phyloP scores from a whole-genome alignment of 2,797 vertebrate genomes.

The Thripadectes ignobilis region DNA sequence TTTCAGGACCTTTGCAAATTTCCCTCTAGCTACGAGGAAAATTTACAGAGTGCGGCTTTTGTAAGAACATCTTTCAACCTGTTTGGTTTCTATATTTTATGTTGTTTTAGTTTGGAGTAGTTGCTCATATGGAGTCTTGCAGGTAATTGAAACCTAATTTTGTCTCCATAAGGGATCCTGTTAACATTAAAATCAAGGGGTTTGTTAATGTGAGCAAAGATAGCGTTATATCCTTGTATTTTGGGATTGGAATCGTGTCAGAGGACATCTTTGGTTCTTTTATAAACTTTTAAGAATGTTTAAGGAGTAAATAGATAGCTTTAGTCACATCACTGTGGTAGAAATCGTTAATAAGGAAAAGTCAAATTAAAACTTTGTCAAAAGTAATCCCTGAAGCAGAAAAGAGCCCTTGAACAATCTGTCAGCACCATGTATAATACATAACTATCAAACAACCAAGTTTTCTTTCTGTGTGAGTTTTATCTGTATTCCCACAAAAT shows the following conservation, averaged over 20 bases:
- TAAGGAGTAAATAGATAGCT: slow-evolving; percentile 5
- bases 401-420: slow-evolving; percentile 40
- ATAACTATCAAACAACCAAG: slow-evolving; percentile 49
- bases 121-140: background rate
- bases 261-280: background rate
- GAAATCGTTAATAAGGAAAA: slow-evolving; percentile 29
- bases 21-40: background rate
- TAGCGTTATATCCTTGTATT: background rate
- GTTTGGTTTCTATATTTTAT: background rate
- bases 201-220: background rate
- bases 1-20: background rate
- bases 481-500: slow-evolving; percentile 66
- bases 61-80: background rate
- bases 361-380: slow-evolving; percentile 63
- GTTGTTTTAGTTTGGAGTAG: background rate
- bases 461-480: slow-evolving; percentile 64
- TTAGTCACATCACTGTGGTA: slow-evolving; percentile 27
- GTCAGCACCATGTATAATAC: slow-evolving; percentile 50
- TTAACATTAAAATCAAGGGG: background rate
- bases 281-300: background rate
- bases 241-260: background rate
- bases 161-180: background rate
- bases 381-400: slow-evolving; percentile 49
- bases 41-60: background rate
- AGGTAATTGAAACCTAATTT: background rate